Evolutionary conservation across 2,888 invertebrate species (phyloP), one percentile per base, ranked within the genome.

Genomic region (Heteromyza rotundicornis): DNA sequence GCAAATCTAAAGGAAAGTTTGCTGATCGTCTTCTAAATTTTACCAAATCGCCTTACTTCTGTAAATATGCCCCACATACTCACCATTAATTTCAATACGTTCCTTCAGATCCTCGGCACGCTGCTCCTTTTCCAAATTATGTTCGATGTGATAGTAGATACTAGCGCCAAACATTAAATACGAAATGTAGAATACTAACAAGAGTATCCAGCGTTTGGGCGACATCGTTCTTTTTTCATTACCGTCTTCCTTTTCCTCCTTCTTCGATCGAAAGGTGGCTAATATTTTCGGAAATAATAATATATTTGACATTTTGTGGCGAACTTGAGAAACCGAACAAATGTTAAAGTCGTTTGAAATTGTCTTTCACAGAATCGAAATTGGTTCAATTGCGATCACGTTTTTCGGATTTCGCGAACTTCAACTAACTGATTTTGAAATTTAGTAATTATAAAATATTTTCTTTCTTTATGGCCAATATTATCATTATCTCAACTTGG

Each of bases 141-240:
- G 89, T 84, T 95, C 94, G 71, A 94, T 90, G 76, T 89, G 88
- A 84, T 92, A 92, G 82, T 94, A 95, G 71, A 94, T 90, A 66
- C 89, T 89, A n/a, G 94, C 94, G 10, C 94, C 95, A 63, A 94
- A 87, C 73, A 93, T 84, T 69, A 93, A 84, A 79, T 93, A 93
- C 63, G 89, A 87, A 63, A 92, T 86, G 77, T 92, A 92, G 72
- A 92, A 86, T 70, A 90, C 86, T 71, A 92, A 85, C 84, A 92
- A 86, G 70, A 89, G 89, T 68, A 91, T 86, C 87, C 92, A 88
- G 85, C 92, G 90, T 86, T 89, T 91, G 80, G 90, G 90, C 81
- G 91, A 90, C 92, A 92, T 92, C 83, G 76, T 71, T 65, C 64
- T 36, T 16, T 17, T 17, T 10, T 27, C 59, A 50, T 16, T 22